These are phyloP conservation scores for Hydropotes inermis DNA, from an alignment of 2,113 vertebrate species.

Conservation along the genomic window DNA sequence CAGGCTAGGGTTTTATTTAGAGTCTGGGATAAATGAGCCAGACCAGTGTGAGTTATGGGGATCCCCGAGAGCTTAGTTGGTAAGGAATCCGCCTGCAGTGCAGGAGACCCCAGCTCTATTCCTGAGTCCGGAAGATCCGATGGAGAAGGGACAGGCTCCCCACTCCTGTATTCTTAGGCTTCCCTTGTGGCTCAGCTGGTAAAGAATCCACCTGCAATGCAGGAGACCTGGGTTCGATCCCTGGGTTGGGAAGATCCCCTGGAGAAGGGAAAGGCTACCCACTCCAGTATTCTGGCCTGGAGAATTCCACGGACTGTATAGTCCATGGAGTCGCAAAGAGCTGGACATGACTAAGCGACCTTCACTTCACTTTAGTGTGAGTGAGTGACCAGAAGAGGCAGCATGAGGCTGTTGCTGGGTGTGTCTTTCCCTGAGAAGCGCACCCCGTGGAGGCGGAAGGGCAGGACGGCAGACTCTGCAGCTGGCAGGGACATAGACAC, in stretches of 20 bases:
- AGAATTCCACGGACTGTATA: background rate
- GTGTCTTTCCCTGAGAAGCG: too few relatives aligned
- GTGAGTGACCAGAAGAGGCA: rapidly evolving
- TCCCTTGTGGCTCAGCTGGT: background rate
- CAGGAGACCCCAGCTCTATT: rapidly evolving
- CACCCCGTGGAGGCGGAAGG: background rate
- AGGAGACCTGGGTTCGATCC: background rate
- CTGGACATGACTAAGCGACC: rapidly evolving
- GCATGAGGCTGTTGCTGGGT: rapidly evolving
- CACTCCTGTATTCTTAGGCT: background rate
- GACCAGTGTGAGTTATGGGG: background rate
- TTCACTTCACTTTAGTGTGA: rapidly evolving
- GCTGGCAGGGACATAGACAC: rapidly evolving
- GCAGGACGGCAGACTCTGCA: rapidly evolving
- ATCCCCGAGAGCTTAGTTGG: background rate
- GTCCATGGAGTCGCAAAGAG: background rate
- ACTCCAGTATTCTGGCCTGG: background rate
- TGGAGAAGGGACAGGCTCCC: background rate
- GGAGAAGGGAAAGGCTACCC: background rate
- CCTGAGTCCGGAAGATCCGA: background rate
- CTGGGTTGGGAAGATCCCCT: background rate
- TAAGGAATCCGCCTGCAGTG: background rate
- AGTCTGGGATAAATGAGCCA: background rate
- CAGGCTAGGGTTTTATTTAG: background rate
- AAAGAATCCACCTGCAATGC: background rate